phyloP scores from a whole-genome alignment of 2,113 vertebrate genomes.

The Platysternon megacephalum region DNA sequence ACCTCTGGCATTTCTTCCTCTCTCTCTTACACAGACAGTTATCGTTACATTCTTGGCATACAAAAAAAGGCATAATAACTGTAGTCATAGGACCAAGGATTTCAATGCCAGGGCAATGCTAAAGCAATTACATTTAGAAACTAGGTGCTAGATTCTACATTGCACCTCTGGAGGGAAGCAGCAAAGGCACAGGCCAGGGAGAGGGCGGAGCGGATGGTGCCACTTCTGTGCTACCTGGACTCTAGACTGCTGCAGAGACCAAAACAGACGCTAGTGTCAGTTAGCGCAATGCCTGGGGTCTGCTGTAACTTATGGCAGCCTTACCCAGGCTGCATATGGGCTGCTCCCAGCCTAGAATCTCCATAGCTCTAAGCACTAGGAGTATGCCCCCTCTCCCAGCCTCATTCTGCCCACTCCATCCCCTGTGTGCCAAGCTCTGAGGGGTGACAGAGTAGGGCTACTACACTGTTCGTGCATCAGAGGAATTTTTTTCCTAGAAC shows the following conservation, averaged over 20 bases:
- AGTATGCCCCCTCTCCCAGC: neutral
- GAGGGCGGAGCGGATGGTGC: neutral
- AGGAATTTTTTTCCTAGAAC: neutral
- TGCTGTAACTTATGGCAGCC: neutral
- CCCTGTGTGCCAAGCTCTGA: neutral
- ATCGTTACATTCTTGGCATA: neutral
- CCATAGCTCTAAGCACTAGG: accelerated
- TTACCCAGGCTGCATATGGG: accelerated
- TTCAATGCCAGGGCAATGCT: neutral
- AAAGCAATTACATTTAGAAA: neutral
- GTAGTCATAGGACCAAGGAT: neutral
- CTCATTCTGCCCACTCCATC: neutral
- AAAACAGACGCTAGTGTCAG: neutral
- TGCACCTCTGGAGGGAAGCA: neutral
- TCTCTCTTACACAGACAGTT: neutral
- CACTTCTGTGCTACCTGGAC: neutral
- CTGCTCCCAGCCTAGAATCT: neutral
- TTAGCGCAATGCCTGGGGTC: neutral
- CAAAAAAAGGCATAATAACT: neutral
- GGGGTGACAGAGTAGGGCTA: neutral
- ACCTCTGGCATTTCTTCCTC: neutral
- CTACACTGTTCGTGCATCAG: neutral
- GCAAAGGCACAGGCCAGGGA: neutral
- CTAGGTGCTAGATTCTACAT: neutral
- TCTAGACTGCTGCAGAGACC: neutral